These are phyloP conservation scores for Seriola aureovittata DNA, from an alignment of 2,113 vertebrate genomes.

Conservation along the genomic window DNA sequence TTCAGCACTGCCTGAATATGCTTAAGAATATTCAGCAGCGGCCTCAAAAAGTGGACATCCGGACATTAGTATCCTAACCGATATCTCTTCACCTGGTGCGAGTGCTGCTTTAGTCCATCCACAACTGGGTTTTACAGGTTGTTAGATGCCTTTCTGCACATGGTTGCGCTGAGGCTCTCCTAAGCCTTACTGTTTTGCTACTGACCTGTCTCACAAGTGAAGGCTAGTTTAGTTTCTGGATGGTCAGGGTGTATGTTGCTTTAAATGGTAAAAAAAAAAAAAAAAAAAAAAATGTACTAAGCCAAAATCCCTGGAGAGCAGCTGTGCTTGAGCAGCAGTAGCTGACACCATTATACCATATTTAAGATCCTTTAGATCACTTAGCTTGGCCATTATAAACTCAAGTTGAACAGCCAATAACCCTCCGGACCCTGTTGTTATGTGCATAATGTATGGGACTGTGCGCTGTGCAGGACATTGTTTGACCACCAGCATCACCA, in stretches of 20 bases:
- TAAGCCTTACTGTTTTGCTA: not conserved
- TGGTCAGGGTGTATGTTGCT: not conserved
- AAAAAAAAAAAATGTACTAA: no score
- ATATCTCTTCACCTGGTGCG: not conserved
- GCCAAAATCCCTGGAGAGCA: not conserved
- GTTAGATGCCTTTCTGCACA: constrained; percentile 24
- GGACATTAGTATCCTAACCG: constrained; percentile 10
- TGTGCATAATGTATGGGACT: constrained; percentile 18
- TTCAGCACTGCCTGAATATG: not conserved
- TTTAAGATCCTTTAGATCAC: constrained; percentile 54
- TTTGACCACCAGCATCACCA: constrained; percentile 5
- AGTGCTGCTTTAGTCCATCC: constrained; percentile 19
- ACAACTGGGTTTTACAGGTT: constrained; percentile 16
- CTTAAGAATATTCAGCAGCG: not conserved
- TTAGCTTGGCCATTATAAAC: constrained; percentile 21
- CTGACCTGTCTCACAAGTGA: constrained; percentile 4
- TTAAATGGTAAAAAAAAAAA: constrained; percentile 16
- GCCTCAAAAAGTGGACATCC: constrained; percentile 16
- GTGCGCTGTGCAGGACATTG: constrained; percentile 1
- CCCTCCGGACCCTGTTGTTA: constrained; percentile 17
- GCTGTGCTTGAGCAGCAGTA: not conserved
- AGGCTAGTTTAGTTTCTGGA: constrained; percentile 11
- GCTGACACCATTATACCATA: constrained; percentile 38
- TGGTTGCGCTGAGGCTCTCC: not conserved
- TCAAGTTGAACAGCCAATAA: constrained; percentile 13